phyloP scores from a whole-genome alignment of 2,888 invertebrate genomes.

The Uropetala carovei region DNA sequence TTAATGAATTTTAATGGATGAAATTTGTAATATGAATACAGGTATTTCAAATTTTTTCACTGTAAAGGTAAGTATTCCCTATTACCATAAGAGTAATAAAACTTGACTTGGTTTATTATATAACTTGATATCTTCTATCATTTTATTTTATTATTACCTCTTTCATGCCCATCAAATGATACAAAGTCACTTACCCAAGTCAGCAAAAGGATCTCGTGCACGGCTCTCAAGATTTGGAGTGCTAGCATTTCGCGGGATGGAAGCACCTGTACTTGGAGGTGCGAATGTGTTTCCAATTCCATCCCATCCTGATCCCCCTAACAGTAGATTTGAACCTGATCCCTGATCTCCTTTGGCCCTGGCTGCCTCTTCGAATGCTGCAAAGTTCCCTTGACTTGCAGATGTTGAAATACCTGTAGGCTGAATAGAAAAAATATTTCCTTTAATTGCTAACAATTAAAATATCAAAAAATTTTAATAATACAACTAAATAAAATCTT shows the following conservation, averaged over 20 bases:
- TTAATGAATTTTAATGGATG: too few relatives aligned
- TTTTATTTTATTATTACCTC: conserved; percentile 71
- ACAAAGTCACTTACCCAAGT: conserved; percentile 77
- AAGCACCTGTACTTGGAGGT: conserved; percentile 48
- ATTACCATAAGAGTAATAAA: too few relatives aligned
- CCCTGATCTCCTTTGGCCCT: conserved; percentile 18
- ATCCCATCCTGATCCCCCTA: conserved; percentile 54
- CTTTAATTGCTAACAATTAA: too few relatives aligned
- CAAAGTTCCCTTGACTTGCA: conserved; percentile 65
- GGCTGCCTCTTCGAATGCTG: conserved; percentile 14
- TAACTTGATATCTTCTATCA: background rate
- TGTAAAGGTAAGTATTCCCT: too few relatives aligned
- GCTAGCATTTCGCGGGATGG: conserved; percentile 75
- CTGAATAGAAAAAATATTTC: background rate
- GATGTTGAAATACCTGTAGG: conserved; percentile 55
- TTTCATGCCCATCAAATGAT: background rate
- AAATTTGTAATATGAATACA: too few relatives aligned
- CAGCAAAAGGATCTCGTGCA: conserved; percentile 84
- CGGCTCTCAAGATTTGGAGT: conserved; percentile 77
- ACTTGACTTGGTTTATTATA: too few relatives aligned
- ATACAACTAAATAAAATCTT: too few relatives aligned
- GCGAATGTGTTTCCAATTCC: background rate
- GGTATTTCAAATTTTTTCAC: too few relatives aligned
- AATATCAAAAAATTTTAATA: too few relatives aligned
- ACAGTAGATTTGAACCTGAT: conserved; percentile 36